These are phyloP conservation scores for Furcifer pardalis DNA, from an alignment of 2,797 vertebrate species.

Conservation along the genomic window DNA sequence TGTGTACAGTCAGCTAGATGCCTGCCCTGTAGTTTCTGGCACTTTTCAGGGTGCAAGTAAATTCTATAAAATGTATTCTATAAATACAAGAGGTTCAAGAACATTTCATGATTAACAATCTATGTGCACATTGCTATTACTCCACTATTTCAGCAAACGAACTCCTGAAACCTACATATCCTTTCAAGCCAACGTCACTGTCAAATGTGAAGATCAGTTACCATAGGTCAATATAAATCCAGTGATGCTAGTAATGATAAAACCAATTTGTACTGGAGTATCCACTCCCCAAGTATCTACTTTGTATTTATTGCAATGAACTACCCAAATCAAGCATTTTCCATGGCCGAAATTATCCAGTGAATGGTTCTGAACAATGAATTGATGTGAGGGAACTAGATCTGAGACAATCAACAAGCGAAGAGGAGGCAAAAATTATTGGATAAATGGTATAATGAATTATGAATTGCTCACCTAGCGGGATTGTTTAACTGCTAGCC, in stretches of 20 bases:
- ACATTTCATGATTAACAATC: neutral
- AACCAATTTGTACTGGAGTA: constrained; percentile 21
- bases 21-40: neutral
- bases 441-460: constrained; percentile 65
- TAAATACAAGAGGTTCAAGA: neutral
- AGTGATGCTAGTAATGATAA: neutral
- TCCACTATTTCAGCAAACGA: constrained; percentile 19
- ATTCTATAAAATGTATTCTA: neutral
- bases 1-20: too few species aligned
- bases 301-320: constrained; percentile 55
- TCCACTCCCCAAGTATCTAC: constrained; percentile 39
- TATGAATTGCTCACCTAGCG: constrained; percentile 70
- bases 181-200: constrained; percentile 32
- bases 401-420: constrained; percentile 61
- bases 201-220: constrained; percentile 21
- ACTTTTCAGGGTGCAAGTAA: neutral
- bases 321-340: constrained; percentile 62
- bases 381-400: constrained; percentile 64
- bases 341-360: constrained; percentile 67
- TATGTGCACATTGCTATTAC: neutral
- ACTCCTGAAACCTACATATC: neutral
- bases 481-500: constrained; percentile 65
- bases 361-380: constrained; percentile 71
- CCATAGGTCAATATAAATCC: neutral
- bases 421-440: constrained; percentile 68